Evolutionary conservation across 2,888 invertebrate genomes (phyloP), one percentile per base, ranked within the genome.

Genomic region (Ashinkailepas kermadecensis): DNA sequence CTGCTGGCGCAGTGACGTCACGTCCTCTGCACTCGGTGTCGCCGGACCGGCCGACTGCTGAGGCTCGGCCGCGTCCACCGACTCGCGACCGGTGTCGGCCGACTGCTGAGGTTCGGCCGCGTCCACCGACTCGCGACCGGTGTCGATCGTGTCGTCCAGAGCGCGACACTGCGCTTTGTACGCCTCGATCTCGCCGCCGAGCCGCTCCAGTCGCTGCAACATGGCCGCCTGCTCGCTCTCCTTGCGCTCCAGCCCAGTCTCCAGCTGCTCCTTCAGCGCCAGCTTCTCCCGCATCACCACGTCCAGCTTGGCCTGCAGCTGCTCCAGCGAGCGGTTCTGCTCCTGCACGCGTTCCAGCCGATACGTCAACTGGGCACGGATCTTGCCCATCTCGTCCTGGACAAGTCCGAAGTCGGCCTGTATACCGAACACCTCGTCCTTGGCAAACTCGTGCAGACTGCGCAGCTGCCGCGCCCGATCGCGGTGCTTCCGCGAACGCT

Each of bases 371-470:
- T 15, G 9, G 39, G 39, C 39, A 12, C 70, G 70, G 39, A 70
- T 70, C 25, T 39, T 25, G 39, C 39, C 13, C 70, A 70, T 39
- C 70, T 70, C 70, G 39, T 70, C 70, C 15, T 70, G 70, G 12
- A 70, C 70, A 11, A 70, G 70, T 13, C 70, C 39, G 70, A 70
- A 70, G 70, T 70, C 70, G 70, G 70, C 70, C 70, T 70, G 70
- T 0, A 70, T 70, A 13, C 70, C 70, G 15, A 13, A 39, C 70
- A 70, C 70, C 39, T 70, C 70, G 15, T 39, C 39, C 25, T 39
- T 25, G 70, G 70, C 39, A 15, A 70, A 15, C 11, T 25, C 70
- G 70, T 70, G 70, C 25, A 70, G 39, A 13, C 39, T 70, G 21
- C 21, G 15, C 23, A 70, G 25, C 25, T 12, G 13, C 39, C 39